phyloP scores from a whole-genome alignment of 2,797 vertebrate genomes.

The Salarias fasciatus region DNA sequence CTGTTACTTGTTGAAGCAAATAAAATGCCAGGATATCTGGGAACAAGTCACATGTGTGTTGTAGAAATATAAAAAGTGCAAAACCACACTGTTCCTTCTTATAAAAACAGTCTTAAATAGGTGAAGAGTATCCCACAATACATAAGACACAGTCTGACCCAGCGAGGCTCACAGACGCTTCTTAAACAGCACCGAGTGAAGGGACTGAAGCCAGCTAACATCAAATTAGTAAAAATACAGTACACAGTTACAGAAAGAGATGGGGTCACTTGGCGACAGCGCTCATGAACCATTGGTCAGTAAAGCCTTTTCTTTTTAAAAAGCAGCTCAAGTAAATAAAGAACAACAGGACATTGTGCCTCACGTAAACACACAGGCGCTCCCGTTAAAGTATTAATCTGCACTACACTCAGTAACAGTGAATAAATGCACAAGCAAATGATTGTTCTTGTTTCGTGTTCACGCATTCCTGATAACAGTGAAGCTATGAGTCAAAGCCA shows the following conservation, averaged over 20 bases:
- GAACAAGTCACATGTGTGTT: slow-evolving; percentile 79
- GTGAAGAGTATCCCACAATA: slow-evolving; percentile 77
- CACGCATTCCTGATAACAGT: slow-evolving; percentile 73
- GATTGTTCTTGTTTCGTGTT: slow-evolving; percentile 70
- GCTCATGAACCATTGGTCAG: slow-evolving; percentile 74
- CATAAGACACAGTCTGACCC: slow-evolving; percentile 73
- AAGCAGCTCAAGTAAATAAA: slow-evolving; percentile 79
- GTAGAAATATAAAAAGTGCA: slow-evolving; percentile 85
- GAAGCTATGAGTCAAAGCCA: slow-evolving; percentile 73
- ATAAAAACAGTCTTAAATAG: slow-evolving; percentile 82
- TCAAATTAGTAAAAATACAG: slow-evolving; percentile 80
- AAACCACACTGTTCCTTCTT: slow-evolving; percentile 81
- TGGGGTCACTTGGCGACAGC: slow-evolving; percentile 64
- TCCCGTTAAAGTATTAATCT: slow-evolving; percentile 61
- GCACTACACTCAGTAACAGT: slow-evolving; percentile 75
- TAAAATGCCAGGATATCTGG: slow-evolving; percentile 77
- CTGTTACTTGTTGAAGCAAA: slow-evolving; percentile 81
- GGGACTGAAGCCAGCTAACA: slow-evolving; percentile 64
- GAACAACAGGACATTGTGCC: slow-evolving; percentile 55
- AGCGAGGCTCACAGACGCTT: slow-evolving; percentile 75
- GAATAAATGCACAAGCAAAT: slow-evolving; percentile 78
- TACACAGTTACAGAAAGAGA: slow-evolving; percentile 71
- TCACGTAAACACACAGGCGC: slow-evolving; percentile 59
- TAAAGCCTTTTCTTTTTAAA: slow-evolving; percentile 59
- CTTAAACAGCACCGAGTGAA: slow-evolving; percentile 76